Percentiles rank a stretch among this genome's conserved stretches.
phyloP scores from a whole-genome alignment of 2,113 vertebrate genomes.

The Beaufortia kweichowensis region DNA sequence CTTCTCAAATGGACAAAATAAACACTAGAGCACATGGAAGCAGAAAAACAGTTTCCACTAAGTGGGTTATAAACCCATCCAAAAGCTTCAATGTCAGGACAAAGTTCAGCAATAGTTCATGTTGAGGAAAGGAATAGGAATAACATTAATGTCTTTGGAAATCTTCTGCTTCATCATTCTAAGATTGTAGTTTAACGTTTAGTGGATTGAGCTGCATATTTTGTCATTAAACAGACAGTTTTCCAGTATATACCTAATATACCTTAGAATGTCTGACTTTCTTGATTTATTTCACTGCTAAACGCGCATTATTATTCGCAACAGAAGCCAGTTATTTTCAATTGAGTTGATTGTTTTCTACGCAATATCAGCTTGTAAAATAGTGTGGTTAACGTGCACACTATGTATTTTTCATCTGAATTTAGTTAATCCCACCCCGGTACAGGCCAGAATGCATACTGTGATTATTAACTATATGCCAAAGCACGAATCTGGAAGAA shows the following conservation, averaged over 20 bases:
- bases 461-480: too few species aligned
- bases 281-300: too few species aligned
- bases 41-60: constrained; percentile 54
- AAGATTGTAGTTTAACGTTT: background rate
- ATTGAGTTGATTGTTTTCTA: too few species aligned
- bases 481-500: too few species aligned
- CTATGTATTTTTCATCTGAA: too few species aligned
- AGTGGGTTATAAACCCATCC: constrained; percentile 39
- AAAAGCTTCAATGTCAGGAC: constrained; percentile 28
- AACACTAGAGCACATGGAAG: constrained; percentile 46
- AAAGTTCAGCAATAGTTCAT: constrained; percentile 29
- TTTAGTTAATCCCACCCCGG: too few species aligned
- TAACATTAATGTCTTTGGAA: background rate
- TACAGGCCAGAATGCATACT: too few species aligned
- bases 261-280: too few species aligned
- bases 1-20: constrained; percentile 34
- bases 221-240: background rate
- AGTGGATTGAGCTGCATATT: background rate
- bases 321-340: too few species aligned
- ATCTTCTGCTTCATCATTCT: background rate
- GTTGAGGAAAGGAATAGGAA: constrained; percentile 11
- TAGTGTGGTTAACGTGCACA: too few species aligned
- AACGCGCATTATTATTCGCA: too few species aligned
- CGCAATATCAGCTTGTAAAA: too few species aligned
- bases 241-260: constrained; percentile 4